These are phyloP conservation scores for Cheilosia vernalis DNA, from an alignment of 2,888 invertebrate genomes.

Conservation along the genomic window DNA sequence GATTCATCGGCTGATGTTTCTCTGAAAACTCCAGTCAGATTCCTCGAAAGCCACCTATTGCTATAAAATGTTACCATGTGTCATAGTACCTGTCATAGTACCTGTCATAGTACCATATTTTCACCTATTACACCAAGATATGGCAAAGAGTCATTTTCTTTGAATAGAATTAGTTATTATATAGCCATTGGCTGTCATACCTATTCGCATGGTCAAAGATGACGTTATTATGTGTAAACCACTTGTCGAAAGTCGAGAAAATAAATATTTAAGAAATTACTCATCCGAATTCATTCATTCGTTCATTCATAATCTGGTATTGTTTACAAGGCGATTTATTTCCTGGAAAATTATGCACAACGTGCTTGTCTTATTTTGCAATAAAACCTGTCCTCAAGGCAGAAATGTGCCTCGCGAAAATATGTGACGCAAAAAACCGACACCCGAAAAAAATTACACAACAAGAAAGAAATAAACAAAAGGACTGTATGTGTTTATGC, in stretches of 20 bases:
- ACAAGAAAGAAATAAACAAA: neutral
- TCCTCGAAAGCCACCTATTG: neutral
- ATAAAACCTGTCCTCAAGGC: neutral
- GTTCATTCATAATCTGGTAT: neutral
- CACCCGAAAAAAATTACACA: neutral
- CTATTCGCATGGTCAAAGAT: neutral
- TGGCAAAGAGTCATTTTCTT: neutral
- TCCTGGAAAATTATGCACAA: slow-evolving; percentile 1
- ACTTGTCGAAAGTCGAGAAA: neutral
- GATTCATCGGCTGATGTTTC: neutral
- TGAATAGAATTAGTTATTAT: neutral
- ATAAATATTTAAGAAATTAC: neutral
- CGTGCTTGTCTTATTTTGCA: neutral
- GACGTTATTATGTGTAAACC: neutral
- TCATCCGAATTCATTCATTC: neutral
- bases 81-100: neutral
- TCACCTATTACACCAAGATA: neutral
- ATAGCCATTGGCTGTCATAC: neutral
- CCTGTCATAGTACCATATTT: neutral
- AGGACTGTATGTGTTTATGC: neutral
- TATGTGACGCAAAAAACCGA: neutral
- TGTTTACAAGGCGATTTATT: neutral
- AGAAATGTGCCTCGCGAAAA: neutral
- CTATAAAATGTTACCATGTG: neutral
- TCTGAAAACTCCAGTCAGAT: neutral